Conservation (phyloP, 1,140 invertebrate species). For the Scaptomyza hsui region DNA sequence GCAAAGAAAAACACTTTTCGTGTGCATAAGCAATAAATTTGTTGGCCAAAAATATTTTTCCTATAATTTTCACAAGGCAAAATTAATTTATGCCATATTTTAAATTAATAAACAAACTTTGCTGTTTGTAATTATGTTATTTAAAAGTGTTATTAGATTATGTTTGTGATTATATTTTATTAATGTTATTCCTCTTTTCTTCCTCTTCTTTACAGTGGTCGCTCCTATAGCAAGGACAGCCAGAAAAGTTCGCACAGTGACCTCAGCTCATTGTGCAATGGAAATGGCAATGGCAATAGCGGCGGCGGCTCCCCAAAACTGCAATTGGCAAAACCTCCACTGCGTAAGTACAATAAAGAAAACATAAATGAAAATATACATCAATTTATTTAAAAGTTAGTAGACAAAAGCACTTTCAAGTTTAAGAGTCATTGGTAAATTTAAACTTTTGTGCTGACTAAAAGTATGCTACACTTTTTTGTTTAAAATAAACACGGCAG, state of each 20-base stretch:
- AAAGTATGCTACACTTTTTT: conserved; percentile 33
- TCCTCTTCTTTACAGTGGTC: conserved; percentile 68
- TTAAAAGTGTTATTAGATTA: neutral
- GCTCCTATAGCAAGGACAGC: conserved; percentile 82
- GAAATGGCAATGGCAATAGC: conserved; percentile 14
- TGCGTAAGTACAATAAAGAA: conserved; percentile 79
- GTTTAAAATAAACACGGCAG: neutral
- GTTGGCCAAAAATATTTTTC: conserved; percentile 7
- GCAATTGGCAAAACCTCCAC: conserved; percentile 73
- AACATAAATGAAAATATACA: neutral
- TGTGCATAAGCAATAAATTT: conserved; percentile 11
- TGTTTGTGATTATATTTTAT: neutral
- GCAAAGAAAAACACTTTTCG: conserved; percentile 2
- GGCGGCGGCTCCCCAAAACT: conserved; percentile 72
- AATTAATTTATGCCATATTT: neutral
- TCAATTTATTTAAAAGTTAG: conserved; percentile 1
- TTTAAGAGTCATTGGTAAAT: neutral
- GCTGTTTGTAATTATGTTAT: neutral
- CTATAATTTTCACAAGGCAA: conserved; percentile 11
- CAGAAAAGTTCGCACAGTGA: conserved; percentile 83
- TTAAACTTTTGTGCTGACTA: neutral
- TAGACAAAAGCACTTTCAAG: too few relatives aligned
- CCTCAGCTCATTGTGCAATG: conserved; percentile 65
- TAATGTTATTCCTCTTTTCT: conserved; percentile 20
- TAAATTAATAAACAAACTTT: neutral